phyloP scores from a whole-genome alignment of 2,113 vertebrate species.

The Conger conger region DNA sequence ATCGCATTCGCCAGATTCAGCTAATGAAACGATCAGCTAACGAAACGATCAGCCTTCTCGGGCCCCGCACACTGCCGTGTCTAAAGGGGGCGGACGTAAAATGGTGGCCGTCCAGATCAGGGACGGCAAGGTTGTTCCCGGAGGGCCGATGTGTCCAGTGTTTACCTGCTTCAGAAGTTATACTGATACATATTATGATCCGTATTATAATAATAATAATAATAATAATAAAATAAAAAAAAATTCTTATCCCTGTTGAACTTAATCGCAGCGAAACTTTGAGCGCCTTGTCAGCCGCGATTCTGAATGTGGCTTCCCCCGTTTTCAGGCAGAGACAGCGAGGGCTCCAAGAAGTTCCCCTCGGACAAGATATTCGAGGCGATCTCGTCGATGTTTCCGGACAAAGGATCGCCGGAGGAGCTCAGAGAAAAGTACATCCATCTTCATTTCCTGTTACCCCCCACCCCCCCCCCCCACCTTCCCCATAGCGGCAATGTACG shows the following conservation, averaged over 20 bases:
- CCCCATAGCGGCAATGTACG: not conserved
- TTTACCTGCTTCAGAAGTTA: not conserved
- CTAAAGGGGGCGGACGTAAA: no score
- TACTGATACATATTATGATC: not conserved
- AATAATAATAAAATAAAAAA: not conserved
- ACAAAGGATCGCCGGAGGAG: conserved; percentile 96
- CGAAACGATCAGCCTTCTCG: no score
- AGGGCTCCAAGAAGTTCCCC: conserved; percentile 86
- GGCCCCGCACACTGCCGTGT: no score
- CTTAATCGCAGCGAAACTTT: not conserved
- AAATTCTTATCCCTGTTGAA: not conserved
- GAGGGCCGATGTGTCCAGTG: no score
- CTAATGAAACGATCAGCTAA: no score
- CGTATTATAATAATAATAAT: not conserved
- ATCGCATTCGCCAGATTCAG: no score
- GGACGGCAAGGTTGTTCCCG: no score
- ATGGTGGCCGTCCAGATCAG: no score
- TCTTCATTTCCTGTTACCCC: not conserved
- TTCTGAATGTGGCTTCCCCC: not conserved
- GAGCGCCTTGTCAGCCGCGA: not conserved
- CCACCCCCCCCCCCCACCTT: not conserved
- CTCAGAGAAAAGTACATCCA: conserved; percentile 88
- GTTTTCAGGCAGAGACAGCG: conserved; percentile 74
- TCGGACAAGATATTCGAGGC: conserved; percentile 98
- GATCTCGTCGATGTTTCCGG: conserved; percentile 98